Conservation (phyloP, 2,113 vertebrate genomes). For the Saguinus midas region DNA sequence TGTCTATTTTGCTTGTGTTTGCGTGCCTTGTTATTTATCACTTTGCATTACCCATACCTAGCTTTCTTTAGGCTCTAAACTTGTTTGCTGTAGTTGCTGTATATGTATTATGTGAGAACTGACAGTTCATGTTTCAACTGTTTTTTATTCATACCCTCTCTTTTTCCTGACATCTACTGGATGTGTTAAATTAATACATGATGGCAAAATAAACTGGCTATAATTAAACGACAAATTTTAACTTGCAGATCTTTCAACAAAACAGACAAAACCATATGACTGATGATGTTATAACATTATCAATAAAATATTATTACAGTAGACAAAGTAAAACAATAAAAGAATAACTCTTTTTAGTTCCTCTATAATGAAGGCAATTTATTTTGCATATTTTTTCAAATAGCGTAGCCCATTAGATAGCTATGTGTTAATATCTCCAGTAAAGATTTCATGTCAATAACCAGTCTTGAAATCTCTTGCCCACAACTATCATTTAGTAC, state of each 20-base stretch:
- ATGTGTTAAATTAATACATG: background rate
- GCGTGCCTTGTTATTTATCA: background rate
- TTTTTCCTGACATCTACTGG: background rate
- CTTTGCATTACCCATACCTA: background rate
- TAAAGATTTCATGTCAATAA: constrained; percentile 28
- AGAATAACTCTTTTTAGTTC: background rate
- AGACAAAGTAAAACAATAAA: background rate
- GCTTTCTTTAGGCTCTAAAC: background rate
- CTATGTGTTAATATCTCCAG: background rate
- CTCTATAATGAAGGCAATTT: background rate
- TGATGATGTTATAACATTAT: background rate
- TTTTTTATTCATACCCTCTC: constrained; percentile 20
- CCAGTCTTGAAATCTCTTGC: background rate
- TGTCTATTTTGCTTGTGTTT: background rate
- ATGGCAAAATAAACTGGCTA: background rate
- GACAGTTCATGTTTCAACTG: background rate
- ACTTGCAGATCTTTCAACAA: background rate
- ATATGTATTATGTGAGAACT: background rate
- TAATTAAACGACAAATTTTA: constrained; percentile 29
- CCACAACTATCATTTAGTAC: background rate
- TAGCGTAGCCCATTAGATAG: background rate
- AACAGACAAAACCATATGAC: background rate
- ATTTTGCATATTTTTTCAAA: constrained; percentile 18
- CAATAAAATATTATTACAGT: background rate
- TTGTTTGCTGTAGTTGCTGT: background rate